These are phyloP conservation scores for Cynaeus angustus DNA, from an alignment of 2,888 invertebrate genomes.

Conservation along the genomic window DNA sequence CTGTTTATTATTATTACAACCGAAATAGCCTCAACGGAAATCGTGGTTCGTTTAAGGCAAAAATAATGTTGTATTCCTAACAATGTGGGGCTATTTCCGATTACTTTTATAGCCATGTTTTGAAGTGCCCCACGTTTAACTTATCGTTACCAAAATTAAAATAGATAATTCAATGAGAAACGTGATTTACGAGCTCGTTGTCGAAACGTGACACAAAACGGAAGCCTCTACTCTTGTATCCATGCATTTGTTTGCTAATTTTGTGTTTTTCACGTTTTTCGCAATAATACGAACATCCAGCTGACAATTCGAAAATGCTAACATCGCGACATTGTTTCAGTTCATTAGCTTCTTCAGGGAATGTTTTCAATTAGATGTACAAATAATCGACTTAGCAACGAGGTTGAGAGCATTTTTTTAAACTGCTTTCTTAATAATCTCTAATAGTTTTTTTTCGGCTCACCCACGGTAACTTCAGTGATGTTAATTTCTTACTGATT, in stretches of 20 bases:
- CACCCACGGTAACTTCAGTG: too few relatives aligned
- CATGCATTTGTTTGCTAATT: slow-evolving; percentile 28
- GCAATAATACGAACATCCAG: slow-evolving; percentile 18
- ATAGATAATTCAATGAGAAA: slow-evolving; percentile 10
- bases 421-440: too few relatives aligned
- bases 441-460: too few relatives aligned
- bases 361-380: slow-evolving; percentile 26
- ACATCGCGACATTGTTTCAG: slow-evolving; percentile 45
- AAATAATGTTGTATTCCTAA: slow-evolving; percentile 9
- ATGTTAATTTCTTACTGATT: too few relatives aligned
- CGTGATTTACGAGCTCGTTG: slow-evolving; percentile 10
- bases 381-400: slow-evolving; percentile 27
- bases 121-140: slow-evolving; percentile 13
- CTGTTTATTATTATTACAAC: slow-evolving; percentile 17
- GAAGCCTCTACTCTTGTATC: slow-evolving; percentile 42
- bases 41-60: slow-evolving; percentile 22
- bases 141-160: slow-evolving; percentile 9
- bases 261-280: slow-evolving; percentile 22
- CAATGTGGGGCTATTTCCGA: slow-evolving; percentile 25
- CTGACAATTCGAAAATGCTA: slow-evolving; percentile 40
- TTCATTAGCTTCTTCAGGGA: slow-evolving; percentile 44
- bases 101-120: slow-evolving; percentile 23
- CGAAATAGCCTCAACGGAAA: slow-evolving; percentile 20
- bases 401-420: too few relatives aligned
- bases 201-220: slow-evolving; percentile 44